A percentile compares a stretch with the other conserved stretches of the same genome.
Evolutionary conservation across 2,797 vertebrate species (phyloP).

Genomic region (Schizothorax lantsangensis): DNA sequence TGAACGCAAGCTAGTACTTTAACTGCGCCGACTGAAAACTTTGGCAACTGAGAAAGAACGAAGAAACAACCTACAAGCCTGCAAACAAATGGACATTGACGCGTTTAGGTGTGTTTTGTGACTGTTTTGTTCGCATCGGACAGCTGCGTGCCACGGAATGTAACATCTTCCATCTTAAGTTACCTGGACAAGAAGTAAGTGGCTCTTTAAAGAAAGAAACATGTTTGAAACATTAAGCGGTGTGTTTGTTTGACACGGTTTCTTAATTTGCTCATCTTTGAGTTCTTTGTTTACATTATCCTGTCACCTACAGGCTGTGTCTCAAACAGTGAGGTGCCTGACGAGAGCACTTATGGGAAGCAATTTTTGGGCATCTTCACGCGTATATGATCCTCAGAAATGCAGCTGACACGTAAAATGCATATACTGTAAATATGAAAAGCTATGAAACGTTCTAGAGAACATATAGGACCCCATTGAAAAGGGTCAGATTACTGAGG

Average conservation of each 20-base stretch:
- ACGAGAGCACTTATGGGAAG: too few relatives aligned
- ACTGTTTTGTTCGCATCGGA: slow-evolving; percentile 39
- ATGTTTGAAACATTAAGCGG: neutral
- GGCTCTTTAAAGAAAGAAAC: neutral
- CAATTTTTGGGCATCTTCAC: neutral
- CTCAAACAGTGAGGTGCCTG: neutral
- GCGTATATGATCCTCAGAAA: neutral
- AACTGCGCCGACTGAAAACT: slow-evolving; percentile 44
- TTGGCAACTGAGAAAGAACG: slow-evolving; percentile 50
- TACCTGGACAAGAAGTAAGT: slow-evolving; percentile 66
- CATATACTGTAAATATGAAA: neutral
- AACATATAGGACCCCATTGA: neutral
- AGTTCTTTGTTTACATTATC: slow-evolving; percentile 1
- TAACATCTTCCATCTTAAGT: slow-evolving; percentile 57
- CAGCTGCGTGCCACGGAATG: slow-evolving; percentile 61
- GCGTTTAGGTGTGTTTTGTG: slow-evolving; percentile 17
- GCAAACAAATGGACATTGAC: slow-evolving; percentile 52
- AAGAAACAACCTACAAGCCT: neutral
- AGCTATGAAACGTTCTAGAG: neutral
- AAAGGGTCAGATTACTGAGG: neutral
- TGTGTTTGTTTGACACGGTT: neutral
- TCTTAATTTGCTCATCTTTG: neutral
- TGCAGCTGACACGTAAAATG: neutral
- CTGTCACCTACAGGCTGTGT: neutral
- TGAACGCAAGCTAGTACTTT: slow-evolving; percentile 17